phyloP scores from a whole-genome alignment of 2,888 invertebrate species.

The Macrophya annulata region DNA sequence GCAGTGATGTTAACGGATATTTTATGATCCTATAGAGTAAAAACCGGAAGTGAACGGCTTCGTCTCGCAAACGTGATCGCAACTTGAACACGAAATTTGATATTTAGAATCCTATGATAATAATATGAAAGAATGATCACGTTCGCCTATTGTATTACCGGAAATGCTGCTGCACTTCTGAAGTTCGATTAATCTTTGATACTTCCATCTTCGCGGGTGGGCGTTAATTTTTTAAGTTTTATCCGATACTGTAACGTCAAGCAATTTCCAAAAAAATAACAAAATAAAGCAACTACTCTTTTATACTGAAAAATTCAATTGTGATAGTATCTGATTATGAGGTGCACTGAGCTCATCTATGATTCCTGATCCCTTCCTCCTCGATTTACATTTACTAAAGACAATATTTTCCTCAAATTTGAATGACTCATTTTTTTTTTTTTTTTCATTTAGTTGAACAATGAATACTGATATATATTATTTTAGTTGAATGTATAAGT shows the following conservation, averaged over 20 bases:
- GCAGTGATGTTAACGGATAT: background rate
- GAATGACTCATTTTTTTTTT: background rate
- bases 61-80: conserved; percentile 29
- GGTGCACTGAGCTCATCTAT: background rate
- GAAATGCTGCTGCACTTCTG: conserved; percentile 31
- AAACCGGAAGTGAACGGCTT: conserved; percentile 52
- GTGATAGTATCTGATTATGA: background rate
- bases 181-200: conserved; percentile 15
- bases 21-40: conserved; percentile 14
- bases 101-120: conserved; percentile 39
- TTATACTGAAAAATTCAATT: background rate
- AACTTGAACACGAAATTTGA: conserved; percentile 50
- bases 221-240: background rate
- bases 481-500: background rate
- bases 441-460: conserved; percentile 17
- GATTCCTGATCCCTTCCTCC: background rate
- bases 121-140: conserved; percentile 41
- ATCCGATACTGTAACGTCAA: background rate
- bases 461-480: background rate
- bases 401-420: background rate
- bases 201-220: background rate
- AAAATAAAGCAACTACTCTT: background rate
- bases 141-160: conserved; percentile 48
- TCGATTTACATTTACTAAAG: background rate
- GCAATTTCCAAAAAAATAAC: background rate